Evolutionary conservation across 2,113 vertebrate genomes (phyloP), one percentile per base, ranked within the genome.

Genomic region (Chamaea fasciata): DNA sequence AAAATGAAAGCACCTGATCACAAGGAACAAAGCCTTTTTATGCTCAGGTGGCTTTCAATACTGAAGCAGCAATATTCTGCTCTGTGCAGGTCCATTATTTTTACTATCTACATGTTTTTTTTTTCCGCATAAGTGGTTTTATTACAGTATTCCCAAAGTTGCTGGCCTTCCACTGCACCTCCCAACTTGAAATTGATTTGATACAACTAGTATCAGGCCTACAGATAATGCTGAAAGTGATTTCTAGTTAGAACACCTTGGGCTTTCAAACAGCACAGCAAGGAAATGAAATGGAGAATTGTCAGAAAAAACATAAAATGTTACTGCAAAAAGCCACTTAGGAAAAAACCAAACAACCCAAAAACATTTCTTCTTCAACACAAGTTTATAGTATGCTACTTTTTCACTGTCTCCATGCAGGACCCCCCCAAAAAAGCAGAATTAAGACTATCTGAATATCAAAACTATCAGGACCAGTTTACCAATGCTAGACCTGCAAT

Each of bases 241-340:
- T 75, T 85, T 87, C 57, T 85, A 87, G 56, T 44, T 92, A 80
- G 14, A 90, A 83, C 42, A 91, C 46, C 39, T 65, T 62, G 42
- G 63, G 63, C 79, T 94, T 96, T 86, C 64, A 84, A 91, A 76
- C 27, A 92, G 82, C 57, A 68, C 33, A 91, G 85, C 60, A 90
- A 84, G 57, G n/a, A 59, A 26, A 59, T 59, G 42, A 94, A 80
- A 84, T 10, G 7, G 6, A 83, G 39, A 91, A 85, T 24, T 83
- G 33, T 69, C 77, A 89, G 59, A 78, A 81, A 81, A 79, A 14
- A 59, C 20, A 55, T 10, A 57, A 94, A 70, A 55, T 28, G 18
- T 69, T 81, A 86, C 79, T 52, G 37, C 59, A 93, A 65, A 84
- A 96, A 87, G 56, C 53, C 0, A 4, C 46, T 42, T 68, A 68